Conservation (phyloP, 2,797 vertebrate genomes). For the Masticophis lateralis region DNA sequence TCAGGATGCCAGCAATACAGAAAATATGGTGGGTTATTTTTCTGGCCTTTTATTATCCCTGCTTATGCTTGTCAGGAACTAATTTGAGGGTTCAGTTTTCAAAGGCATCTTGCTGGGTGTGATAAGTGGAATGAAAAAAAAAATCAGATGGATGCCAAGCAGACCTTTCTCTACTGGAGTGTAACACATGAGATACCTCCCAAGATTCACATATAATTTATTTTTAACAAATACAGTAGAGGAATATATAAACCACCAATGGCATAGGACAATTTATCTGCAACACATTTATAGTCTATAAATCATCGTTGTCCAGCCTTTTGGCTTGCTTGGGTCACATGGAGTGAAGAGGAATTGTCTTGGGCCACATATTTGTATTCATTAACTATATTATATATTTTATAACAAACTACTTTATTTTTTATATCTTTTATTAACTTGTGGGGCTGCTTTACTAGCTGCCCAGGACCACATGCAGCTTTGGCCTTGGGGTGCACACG, state of each 20-base stretch:
- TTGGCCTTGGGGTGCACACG: background rate
- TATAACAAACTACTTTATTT: background rate
- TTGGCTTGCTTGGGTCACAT: background rate
- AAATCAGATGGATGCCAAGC: conserved; percentile 47
- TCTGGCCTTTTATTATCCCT: conserved; percentile 30
- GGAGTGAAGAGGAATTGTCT: background rate
- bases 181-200: background rate
- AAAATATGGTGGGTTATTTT: background rate
- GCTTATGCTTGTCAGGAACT: conserved; percentile 38
- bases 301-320: background rate
- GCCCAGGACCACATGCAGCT: background rate
- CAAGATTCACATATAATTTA: background rate
- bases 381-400: background rate
- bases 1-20: background rate
- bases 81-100: conserved; percentile 10
- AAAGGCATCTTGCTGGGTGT: conserved; percentile 41
- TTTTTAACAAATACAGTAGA: background rate
- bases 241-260: conserved; percentile 38
- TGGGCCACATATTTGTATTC: background rate
- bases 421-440: background rate
- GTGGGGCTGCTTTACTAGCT: background rate
- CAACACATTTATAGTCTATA: background rate
- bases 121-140: conserved; percentile 32
- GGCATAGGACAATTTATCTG: conserved; percentile 18
- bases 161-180: background rate